Base-by-base conservation (phyloP, 2,113 vertebrate species). In the Nothoprocta pentlandii region DNA sequence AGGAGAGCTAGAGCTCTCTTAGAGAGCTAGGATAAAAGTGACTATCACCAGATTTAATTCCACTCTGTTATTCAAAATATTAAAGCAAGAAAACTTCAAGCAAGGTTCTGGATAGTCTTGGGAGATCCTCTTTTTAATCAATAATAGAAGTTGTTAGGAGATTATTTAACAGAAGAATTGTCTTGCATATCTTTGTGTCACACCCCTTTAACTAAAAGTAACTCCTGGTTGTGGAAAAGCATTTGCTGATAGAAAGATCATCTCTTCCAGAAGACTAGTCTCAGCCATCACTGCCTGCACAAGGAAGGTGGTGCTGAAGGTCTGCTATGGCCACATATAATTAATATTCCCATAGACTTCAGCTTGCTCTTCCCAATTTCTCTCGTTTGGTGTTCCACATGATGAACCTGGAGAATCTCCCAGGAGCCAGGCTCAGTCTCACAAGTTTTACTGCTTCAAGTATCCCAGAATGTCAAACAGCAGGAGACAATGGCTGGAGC, bases 401-500 rank as follows among this genome's bases (percentile, higher is more conserved):
- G 59, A 80, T 30, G 76, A 85, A 95, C 32, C 23, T 75, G 74
- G 78, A 62, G 75, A 82, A 63, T n/a, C 19, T 62, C 34, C 59
- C 81, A 21, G 2, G 59, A 73, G 58, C 69, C 16, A 32, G 41
- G 30, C 12, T 62, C 49, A 81, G 66, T n/a, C 70, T 89, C 34
- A 30, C 39, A n/a, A 64, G 15, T 62, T 69, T 21, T 39, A 3
- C n/a, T 80, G 36, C 67, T 93, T 70, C 74, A 93, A 85, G 13
- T 67, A 89, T 51, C 54, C 36, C 75, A 12, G 26, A 77, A 75
- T 17, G 44, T 59, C 63, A 70, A 91, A 74, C n/a, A 91, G 75
- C 70, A 95, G 85, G 26, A 92, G 67, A 26, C 44, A 67, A 54
- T 70, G 73, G 32, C 54, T 11, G 4, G 80, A 64, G 58, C 47